Percentiles rank a stretch among this genome's conserved stretches.
phyloP scores from a whole-genome alignment of 1,140 invertebrate species.

The Drosophila simulans region DNA sequence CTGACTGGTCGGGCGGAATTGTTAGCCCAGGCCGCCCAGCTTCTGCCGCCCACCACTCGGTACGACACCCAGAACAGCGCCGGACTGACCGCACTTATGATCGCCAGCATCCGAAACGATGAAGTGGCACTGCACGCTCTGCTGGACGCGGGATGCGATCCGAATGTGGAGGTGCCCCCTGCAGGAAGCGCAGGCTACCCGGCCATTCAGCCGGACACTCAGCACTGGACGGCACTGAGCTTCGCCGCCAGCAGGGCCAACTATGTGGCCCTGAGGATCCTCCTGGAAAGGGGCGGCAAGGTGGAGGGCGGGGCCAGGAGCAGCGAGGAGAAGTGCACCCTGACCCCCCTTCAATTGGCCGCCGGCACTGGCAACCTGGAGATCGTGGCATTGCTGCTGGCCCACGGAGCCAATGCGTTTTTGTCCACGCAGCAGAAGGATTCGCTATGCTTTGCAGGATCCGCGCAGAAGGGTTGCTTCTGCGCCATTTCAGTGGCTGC shows the following conservation, averaged over 20 bases:
- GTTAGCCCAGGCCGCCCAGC: conserved; percentile 90
- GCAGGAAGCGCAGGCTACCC: conserved; percentile 75
- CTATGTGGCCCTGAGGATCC: conserved; percentile 86
- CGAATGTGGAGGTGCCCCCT: conserved; percentile 89
- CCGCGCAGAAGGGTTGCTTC: conserved; percentile 93
- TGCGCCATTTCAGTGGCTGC: conserved; percentile 95
- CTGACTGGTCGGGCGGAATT: conserved; percentile 91
- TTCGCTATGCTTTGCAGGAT: conserved; percentile 92
- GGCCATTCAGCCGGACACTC: conserved; percentile 89
- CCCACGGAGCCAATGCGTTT: conserved; percentile 94
- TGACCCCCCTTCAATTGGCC: conserved; percentile 94
- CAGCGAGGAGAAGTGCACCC: conserved; percentile 93
- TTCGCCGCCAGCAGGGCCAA: conserved; percentile 88
- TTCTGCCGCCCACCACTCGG: conserved; percentile 90
- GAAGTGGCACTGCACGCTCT: conserved; percentile 90
- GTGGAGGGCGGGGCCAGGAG: conserved; percentile 93
- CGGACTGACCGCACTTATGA: conserved; percentile 93
- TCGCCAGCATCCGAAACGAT: conserved; percentile 91
- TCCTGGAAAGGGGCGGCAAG: conserved; percentile 91
- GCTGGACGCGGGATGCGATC: conserved; percentile 91
- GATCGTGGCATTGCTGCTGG: conserved; percentile 91
- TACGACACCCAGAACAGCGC: conserved; percentile 91
- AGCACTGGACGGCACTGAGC: conserved; percentile 91
- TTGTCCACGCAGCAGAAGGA: conserved; percentile 93
- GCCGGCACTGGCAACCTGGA: conserved; percentile 92